Base-by-base conservation (phyloP, 2,797 vertebrate genomes). In the Mormyrus hasselquistii region DNA sequence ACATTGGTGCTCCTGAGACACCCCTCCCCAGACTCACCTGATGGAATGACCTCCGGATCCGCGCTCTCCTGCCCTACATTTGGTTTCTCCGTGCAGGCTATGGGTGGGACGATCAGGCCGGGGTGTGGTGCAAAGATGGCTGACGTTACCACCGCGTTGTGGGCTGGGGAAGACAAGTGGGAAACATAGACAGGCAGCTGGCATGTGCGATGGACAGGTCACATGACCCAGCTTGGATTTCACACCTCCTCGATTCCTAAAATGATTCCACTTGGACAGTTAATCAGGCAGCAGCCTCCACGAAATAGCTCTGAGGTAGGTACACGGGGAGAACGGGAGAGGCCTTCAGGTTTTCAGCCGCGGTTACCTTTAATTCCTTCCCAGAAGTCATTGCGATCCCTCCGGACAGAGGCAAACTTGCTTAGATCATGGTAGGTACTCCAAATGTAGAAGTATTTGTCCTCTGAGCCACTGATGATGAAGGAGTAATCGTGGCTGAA, bases 311-410 rank as follows among this genome's bases (percentile, higher is more conserved):
- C 76, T 22, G 6, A 47, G 41, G 16, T 6, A 50, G 50, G 12
- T 3, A 5, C 84, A 38, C 0, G 0, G 52, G n/a, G 49, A 29
- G 6, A 9, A 38, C 22, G 0, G 25, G 52, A 6, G 3, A 8
- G 16, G 19, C 5, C n/a, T 38, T 6, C 12, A 55, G 53, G 10
- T 4, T 86, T 50, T 41, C 57, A 22, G 85, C 65, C 0, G 12
- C 2, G 0, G 25, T 93, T 95, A 99, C 99, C 99, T 99, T 99
- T 99, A 94, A 99, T 98, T 76, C 98, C 98, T 95, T 99, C 99
- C 99, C 99, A 99, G 95, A 99, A 99, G 93, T 99, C 99, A 94
- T 99, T 99, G 92, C 98, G 97, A 93, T 99, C 99, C 93, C 99
- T 96, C 88, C 98, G 96, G 88, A 99, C 98, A 19, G 99, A 99